Base-by-base conservation (phyloP, 2,113 vertebrate genomes). In the Etheostoma spectabile region DNA sequence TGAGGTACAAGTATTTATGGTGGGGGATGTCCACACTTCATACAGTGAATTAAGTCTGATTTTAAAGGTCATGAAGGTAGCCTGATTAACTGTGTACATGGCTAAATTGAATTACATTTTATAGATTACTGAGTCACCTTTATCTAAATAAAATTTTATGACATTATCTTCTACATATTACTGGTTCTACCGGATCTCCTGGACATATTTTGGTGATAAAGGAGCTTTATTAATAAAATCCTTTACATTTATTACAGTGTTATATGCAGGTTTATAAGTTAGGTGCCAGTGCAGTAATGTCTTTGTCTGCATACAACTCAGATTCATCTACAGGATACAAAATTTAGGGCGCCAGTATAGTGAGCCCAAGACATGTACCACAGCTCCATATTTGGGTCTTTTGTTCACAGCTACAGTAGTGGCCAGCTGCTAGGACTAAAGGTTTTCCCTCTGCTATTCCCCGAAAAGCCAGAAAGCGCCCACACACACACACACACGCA, bases 351-450 rank as follows among this genome's bases (percentile, higher is more conserved):
- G 30, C 30, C 4, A 30, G 30, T 30, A 30, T 30, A 4, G 30
- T 30, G 30, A 30, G 4, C 30, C 30, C 30, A 4, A 87, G 83
- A 89, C 86, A 45, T 89, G 82, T 82, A 90, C 74, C 78, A 79
- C 70, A 81, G 76, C 86, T 90, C 93, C 93, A 88, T 93, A 93
- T 93, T 93, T 93, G 89, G 92, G 67, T 85, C 84, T 90, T 33
- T 52, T 60, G 74, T 75, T 91, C 81, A 63, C 75, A 85, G 89
- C 82, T 84, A 82, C 74, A 83, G 87, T 86, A 82, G 77, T 86
- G 80, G 78, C 88, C 91, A 94, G 92, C 91, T 93, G 91, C 79
- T 71, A 18, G 69, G 88, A 84, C 81, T 68, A 88, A 88, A 92
- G 75, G 74, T 90, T 91, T 87, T 56, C 84, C 80, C 74, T 35